A percentile compares a stretch with the other conserved stretches of the same genome.
Evolutionary conservation across 2,888 invertebrate species (phyloP).

Genomic region (Ectobius pallidus): DNA sequence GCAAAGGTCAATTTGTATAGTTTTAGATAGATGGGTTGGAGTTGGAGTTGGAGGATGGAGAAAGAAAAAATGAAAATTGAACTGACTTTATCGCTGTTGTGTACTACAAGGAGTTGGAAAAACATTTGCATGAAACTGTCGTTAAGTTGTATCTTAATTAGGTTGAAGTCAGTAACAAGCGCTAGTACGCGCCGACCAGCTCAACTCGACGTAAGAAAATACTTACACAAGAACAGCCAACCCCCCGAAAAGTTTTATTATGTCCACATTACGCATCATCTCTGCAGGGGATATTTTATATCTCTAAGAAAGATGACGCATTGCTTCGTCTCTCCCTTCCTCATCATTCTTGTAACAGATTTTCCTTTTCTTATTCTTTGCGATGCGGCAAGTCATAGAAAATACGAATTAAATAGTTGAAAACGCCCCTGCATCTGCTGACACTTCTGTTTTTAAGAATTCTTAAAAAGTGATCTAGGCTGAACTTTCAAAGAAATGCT

Average conservation of each 20-base stretch:
- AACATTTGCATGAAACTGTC: slow-evolving; percentile 39
- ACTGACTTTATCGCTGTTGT: slow-evolving; percentile 18
- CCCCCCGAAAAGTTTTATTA: slow-evolving; percentile 4
- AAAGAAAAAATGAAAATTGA: background rate
- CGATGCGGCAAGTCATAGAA: no score
- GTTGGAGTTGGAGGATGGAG: background rate
- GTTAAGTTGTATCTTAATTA: slow-evolving; percentile 39
- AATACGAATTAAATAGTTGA: no score
- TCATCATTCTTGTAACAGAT: slow-evolving; percentile 68
- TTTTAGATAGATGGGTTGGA: slow-evolving; percentile 5
- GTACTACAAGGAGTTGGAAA: background rate
- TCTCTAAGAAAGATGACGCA: slow-evolving; percentile 10
- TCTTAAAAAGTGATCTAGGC: no score
- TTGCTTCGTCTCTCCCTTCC: background rate
- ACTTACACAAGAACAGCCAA: background rate
- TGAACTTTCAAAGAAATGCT: no score
- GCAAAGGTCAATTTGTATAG: slow-evolving; percentile 21
- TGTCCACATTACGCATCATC: slow-evolving; percentile 10
- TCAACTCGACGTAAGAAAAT: background rate
- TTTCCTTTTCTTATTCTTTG: no score
- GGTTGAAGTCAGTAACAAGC: slow-evolving; percentile 33
- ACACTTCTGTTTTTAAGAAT: no score
- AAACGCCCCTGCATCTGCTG: no score
- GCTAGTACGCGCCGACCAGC: background rate
- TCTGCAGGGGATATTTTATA: slow-evolving; percentile 22